phyloP scores from a whole-genome alignment of 1,140 invertebrate genomes.

The Acromyrmex echinatior region DNA sequence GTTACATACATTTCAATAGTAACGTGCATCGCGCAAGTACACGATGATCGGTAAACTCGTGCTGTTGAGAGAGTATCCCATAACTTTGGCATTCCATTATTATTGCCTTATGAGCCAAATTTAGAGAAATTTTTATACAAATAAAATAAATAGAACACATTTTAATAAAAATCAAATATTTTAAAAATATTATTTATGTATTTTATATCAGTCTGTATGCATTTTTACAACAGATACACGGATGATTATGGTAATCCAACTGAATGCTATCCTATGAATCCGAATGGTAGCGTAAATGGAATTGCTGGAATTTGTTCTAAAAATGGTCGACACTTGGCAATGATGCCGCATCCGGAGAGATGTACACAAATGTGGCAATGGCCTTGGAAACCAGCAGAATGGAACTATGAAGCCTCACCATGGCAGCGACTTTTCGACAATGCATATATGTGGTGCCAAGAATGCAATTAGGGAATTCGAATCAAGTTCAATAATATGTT shows the following conservation, averaged over 20 bases:
- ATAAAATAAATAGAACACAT: background rate
- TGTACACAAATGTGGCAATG: constrained; percentile 95
- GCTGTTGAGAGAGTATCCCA: too few species aligned
- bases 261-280: constrained; percentile 96
- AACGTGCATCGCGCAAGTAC: too few species aligned
- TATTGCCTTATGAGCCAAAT: too few species aligned
- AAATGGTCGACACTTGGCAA: constrained; percentile 97
- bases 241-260: constrained; percentile 93
- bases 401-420: constrained; percentile 90
- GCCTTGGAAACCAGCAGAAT: constrained; percentile 90
- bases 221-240: constrained; percentile 89
- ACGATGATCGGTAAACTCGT: too few species aligned
- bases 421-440: constrained; percentile 98
- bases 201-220: background rate
- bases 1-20: too few species aligned
- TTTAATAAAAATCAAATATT: background rate
- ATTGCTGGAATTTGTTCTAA: constrained; percentile 95
- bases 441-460: constrained; percentile 93
- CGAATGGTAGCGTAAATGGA: constrained; percentile 95
- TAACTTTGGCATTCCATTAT: too few species aligned
- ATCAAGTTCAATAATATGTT: background rate
- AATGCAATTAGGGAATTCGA: background rate
- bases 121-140: too few species aligned
- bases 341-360: constrained; percentile 99
- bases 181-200: background rate